These are phyloP conservation scores for Colius striatus DNA, from an alignment of 2,113 vertebrate species.

Conservation along the genomic window DNA sequence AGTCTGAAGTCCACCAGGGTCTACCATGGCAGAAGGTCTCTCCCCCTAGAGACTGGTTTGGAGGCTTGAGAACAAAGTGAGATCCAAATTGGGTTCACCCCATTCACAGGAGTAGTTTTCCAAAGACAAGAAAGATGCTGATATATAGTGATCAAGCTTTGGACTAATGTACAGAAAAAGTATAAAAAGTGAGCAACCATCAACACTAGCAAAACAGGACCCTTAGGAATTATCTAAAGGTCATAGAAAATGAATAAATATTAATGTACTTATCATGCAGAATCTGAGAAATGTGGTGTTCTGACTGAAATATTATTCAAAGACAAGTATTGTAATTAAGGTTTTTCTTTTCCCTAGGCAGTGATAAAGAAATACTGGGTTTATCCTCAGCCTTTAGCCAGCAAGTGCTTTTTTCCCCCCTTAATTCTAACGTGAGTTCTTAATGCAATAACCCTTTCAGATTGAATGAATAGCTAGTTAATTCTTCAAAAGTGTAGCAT, in stretches of 20 bases:
- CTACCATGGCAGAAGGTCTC: not conserved
- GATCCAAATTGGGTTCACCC: not conserved
- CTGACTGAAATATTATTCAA: constrained; percentile 80
- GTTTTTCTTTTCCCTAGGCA: constrained; percentile 74
- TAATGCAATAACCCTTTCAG: constrained; percentile 64
- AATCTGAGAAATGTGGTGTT: constrained; percentile 77
- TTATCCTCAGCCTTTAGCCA: constrained; percentile 67
- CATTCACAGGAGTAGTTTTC: not conserved
- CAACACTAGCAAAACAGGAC: constrained; percentile 65
- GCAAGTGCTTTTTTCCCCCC: not conserved
- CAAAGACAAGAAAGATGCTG: not conserved
- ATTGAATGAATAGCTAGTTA: constrained; percentile 68
- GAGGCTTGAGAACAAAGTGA: not conserved
- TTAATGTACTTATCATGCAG: constrained; percentile 77
- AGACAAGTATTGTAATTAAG: constrained; percentile 79
- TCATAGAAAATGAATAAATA: constrained; percentile 79
- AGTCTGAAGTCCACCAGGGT: not conserved
- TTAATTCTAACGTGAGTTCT: constrained; percentile 70
- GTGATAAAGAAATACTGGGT: constrained; percentile 67
- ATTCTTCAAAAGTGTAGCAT: constrained; percentile 60
- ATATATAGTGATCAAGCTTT: not conserved
- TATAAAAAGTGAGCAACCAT: constrained; percentile 66
- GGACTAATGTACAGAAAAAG: constrained; percentile 2
- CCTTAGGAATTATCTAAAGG: constrained; percentile 75
- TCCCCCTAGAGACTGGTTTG: not conserved